Conservation (phyloP, 2,113 vertebrate species). For the Pangasianodon hypophthalmus region DNA sequence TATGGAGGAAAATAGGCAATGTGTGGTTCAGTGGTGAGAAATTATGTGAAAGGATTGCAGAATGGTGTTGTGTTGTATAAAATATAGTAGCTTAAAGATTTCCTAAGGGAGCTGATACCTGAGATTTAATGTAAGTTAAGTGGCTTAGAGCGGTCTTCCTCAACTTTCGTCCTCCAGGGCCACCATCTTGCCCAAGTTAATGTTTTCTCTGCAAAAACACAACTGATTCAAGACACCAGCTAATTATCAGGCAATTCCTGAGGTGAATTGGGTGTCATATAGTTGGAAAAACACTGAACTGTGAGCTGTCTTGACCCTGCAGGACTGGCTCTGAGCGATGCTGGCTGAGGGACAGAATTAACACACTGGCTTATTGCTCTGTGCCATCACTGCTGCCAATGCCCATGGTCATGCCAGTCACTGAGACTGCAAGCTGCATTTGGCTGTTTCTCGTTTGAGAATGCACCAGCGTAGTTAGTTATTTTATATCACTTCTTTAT, state of each 20-base stretch:
- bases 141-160: slow-evolving; percentile 24
- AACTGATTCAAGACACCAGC: slow-evolving; percentile 25
- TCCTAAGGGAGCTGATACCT: slow-evolving; percentile 34
- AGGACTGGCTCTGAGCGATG: slow-evolving; percentile 34
- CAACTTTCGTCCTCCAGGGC: slow-evolving; percentile 23
- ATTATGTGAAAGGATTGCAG: slow-evolving; percentile 37
- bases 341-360: slow-evolving; percentile 30
- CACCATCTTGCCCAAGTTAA: slow-evolving; percentile 10
- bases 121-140: slow-evolving; percentile 44
- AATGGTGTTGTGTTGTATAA: slow-evolving; percentile 21
- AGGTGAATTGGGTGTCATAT: slow-evolving; percentile 14
- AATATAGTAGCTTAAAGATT: slow-evolving; percentile 27
- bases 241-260: slow-evolving; percentile 12
- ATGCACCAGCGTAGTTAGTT: neutral
- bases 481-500: neutral
- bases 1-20: slow-evolving; percentile 12
- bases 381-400: neutral
- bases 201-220: slow-evolving; percentile 9
- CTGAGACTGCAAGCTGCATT: slow-evolving; percentile 16
- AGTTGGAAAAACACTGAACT: slow-evolving; percentile 13
- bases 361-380: neutral
- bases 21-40: slow-evolving; percentile 18
- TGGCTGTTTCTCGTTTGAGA: neutral
- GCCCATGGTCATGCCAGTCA: slow-evolving; percentile 29
- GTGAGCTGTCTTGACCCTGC: slow-evolving; percentile 19